Percentiles rank a stretch among this genome's conserved stretches.
Conservation (phyloP, 2,888 invertebrate genomes). For the Petrolisthes manimaculis region DNA sequence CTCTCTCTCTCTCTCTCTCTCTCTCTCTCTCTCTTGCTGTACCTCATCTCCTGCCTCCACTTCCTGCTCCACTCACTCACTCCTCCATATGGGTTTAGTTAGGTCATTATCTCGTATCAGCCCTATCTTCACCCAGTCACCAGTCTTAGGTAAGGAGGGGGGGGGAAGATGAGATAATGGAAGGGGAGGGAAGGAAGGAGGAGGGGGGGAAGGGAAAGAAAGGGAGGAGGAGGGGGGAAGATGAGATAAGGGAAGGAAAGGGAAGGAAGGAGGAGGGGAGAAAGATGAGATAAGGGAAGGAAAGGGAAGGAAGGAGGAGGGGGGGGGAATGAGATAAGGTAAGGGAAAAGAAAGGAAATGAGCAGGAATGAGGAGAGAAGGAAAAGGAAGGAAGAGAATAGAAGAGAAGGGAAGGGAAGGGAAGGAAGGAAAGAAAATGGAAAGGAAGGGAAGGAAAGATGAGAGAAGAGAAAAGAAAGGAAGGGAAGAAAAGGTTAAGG, state of each 20-base stretch:
- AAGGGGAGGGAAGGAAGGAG: background rate
- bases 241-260: background rate
- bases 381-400: background rate
- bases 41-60: too few relatives aligned
- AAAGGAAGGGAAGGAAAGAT: background rate
- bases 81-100: too few relatives aligned
- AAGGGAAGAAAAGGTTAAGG: background rate
- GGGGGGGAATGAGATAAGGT: background rate
- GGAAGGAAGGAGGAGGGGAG: background rate
- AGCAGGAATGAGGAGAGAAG: background rate
- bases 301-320: background rate
- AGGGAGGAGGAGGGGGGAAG: background rate
- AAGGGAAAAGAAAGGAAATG: background rate
- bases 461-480: background rate
- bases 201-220: background rate
- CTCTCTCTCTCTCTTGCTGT: too few relatives aligned
- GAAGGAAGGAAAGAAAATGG: background rate
- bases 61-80: too few relatives aligned
- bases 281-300: background rate
- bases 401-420: background rate
- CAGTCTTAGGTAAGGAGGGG: background rate
- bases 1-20: too few relatives aligned
- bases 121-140: too few relatives aligned
- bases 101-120: too few relatives aligned
- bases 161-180: background rate